These are phyloP conservation scores for Chaetodon trifasciatus DNA, from an alignment of 2,797 vertebrate genomes.

Conservation along the genomic window DNA sequence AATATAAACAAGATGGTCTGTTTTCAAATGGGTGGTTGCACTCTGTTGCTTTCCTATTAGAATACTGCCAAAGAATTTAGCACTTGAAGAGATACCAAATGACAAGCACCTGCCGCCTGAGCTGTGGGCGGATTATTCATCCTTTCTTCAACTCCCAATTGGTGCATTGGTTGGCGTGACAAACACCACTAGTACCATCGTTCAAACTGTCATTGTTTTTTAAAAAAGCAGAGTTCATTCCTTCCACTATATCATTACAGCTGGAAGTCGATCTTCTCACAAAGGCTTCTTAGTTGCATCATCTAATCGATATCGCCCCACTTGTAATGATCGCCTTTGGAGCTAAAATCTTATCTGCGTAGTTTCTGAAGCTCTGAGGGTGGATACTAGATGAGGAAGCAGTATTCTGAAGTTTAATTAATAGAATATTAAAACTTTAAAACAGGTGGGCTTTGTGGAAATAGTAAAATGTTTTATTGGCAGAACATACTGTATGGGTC, in stretches of 20 bases:
- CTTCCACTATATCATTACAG: conserved; percentile 42
- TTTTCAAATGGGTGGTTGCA: conserved; percentile 52
- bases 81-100: conserved; percentile 51
- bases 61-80: conserved; percentile 40
- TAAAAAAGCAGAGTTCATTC: conserved; percentile 23
- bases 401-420: conserved; percentile 29
- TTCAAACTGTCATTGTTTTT: conserved; percentile 39
- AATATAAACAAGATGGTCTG: conserved; percentile 49
- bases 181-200: conserved; percentile 26
- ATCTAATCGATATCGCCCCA: conserved; percentile 60
- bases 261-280: conserved; percentile 41
- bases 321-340: conserved; percentile 49
- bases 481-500: background rate
- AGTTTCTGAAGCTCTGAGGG: conserved; percentile 35
- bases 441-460: conserved; percentile 10
- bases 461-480: background rate
- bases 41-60: conserved; percentile 41
- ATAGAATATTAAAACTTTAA: conserved; percentile 34
- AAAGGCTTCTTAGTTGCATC: conserved; percentile 31
- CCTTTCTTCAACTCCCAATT: conserved; percentile 10
- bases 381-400: conserved; percentile 10
- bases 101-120: conserved; percentile 54
- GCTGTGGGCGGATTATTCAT: conserved; percentile 45
- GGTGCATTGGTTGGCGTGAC: conserved; percentile 41
- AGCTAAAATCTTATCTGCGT: conserved; percentile 42